phyloP scores from a whole-genome alignment of 1,140 invertebrate species.

The Nixonia krombeini region DNA sequence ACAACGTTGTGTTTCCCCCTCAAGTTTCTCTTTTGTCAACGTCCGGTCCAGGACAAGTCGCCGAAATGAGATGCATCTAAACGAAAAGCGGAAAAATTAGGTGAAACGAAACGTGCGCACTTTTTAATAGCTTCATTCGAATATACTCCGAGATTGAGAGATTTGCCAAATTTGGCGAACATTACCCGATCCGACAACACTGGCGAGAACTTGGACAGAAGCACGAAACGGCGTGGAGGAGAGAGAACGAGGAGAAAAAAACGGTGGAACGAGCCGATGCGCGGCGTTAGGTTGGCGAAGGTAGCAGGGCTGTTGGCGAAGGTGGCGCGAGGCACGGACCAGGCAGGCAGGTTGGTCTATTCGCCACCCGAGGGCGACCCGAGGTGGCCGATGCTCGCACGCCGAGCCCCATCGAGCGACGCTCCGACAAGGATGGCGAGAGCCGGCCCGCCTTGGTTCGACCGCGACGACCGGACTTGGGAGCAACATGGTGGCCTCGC shows the following conservation, averaged over 20 bases:
- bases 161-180: constrained; percentile 36
- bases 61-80: too few relatives aligned
- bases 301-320: constrained; percentile 43
- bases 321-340: constrained; percentile 55
- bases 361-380: constrained; percentile 68
- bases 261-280: constrained; percentile 12
- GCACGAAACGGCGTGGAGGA: constrained; percentile 39
- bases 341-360: constrained; percentile 62
- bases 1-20: too few relatives aligned
- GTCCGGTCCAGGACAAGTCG: too few relatives aligned
- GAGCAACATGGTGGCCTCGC: constrained; percentile 71
- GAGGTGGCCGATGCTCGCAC: constrained; percentile 66
- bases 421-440: constrained; percentile 24
- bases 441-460: constrained; percentile 5
- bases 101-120: too few relatives aligned
- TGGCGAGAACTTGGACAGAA: constrained; percentile 47
- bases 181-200: constrained; percentile 44
- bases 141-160: too few relatives aligned
- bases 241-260: constrained; percentile 18
- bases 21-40: too few relatives aligned
- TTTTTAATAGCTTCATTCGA: too few relatives aligned
- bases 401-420: constrained; percentile 39
- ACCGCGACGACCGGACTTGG: constrained; percentile 42
- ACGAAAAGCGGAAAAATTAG: too few relatives aligned
- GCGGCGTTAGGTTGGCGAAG: constrained; percentile 34